These are phyloP conservation scores for Bombus pascuorum DNA, from an alignment of 1,140 invertebrate genomes.

Conservation along the genomic window DNA sequence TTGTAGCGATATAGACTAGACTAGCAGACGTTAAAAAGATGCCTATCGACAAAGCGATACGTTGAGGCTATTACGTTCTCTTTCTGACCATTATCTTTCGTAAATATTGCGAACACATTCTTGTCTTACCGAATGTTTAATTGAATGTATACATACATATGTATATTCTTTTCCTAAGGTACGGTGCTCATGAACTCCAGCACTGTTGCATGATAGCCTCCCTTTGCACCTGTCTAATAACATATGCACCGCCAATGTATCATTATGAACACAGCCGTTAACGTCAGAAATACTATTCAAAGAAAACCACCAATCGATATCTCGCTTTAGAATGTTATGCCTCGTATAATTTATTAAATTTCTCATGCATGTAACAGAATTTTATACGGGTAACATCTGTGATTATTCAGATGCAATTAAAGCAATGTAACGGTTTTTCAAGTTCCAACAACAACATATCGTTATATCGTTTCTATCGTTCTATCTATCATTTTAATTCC, in stretches of 20 bases:
- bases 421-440: background rate
- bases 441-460: background rate
- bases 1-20: too few species aligned
- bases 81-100: too few species aligned
- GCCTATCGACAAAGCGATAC: too few species aligned
- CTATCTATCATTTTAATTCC: background rate
- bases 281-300: background rate
- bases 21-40: too few species aligned
- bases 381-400: background rate
- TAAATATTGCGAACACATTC: too few species aligned
- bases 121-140: too few species aligned
- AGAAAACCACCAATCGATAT: background rate
- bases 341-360: background rate
- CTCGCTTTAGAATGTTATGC: background rate
- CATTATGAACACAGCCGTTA: background rate
- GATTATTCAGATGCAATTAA: background rate
- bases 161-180: too few species aligned
- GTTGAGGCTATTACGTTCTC: too few species aligned
- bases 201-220: too few species aligned
- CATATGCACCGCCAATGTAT: background rate
- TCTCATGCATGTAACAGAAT: background rate
- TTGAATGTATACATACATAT: too few species aligned
- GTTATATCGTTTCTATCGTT: background rate
- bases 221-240: too few species aligned
- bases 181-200: too few species aligned